A percentile compares a stretch with the other conserved stretches of the same genome.
Evolutionary conservation across 2,888 invertebrate species (phyloP).

Genomic region (Branchipolynoe longqiensis): DNA sequence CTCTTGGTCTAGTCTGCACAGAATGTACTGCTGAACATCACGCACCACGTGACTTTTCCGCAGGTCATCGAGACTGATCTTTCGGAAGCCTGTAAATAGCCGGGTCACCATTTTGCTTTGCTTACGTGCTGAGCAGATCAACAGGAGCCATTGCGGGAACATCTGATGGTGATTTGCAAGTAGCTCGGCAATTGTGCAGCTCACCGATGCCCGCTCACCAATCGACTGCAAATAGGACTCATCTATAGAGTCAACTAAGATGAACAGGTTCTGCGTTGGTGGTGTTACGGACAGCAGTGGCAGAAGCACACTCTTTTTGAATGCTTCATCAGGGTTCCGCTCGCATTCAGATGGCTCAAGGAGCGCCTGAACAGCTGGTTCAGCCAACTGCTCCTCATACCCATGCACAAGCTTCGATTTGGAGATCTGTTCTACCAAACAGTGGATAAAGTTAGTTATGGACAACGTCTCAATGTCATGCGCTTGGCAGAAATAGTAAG

Average conservation of each 20-base stretch:
- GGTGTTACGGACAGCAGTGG: constrained; percentile 93
- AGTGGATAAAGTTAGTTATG: constrained; percentile 89
- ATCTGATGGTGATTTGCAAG: constrained; percentile 94
- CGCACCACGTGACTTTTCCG: constrained; percentile 91
- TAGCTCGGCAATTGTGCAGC: constrained; percentile 85
- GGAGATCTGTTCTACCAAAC: constrained; percentile 86
- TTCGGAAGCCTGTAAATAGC: constrained; percentile 90
- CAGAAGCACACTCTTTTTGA: constrained; percentile 92
- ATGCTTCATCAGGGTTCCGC: constrained; percentile 93
- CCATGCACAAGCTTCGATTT: constrained; percentile 74
- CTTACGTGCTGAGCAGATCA: constrained; percentile 91
- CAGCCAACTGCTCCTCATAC: constrained; percentile 83
- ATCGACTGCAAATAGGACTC: constrained; percentile 84
- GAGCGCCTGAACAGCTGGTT: constrained; percentile 91
- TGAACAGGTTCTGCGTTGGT: constrained; percentile 89
- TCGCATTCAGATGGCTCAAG: constrained; percentile 90
- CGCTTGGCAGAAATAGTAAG: constrained; percentile 90
- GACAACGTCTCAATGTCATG: constrained; percentile 86
- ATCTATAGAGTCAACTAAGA: constrained; percentile 95
- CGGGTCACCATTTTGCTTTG: constrained; percentile 89
- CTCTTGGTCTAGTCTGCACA: constrained; percentile 92
- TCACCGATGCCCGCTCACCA: constrained; percentile 68
- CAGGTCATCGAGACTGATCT: constrained; percentile 94
- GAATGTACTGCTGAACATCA: constrained; percentile 96
- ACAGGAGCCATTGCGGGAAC: constrained; percentile 94